These are phyloP conservation scores for Chaetophractus vellerosus DNA, from an alignment of 2,797 vertebrate genomes.

Conservation along the genomic window DNA sequence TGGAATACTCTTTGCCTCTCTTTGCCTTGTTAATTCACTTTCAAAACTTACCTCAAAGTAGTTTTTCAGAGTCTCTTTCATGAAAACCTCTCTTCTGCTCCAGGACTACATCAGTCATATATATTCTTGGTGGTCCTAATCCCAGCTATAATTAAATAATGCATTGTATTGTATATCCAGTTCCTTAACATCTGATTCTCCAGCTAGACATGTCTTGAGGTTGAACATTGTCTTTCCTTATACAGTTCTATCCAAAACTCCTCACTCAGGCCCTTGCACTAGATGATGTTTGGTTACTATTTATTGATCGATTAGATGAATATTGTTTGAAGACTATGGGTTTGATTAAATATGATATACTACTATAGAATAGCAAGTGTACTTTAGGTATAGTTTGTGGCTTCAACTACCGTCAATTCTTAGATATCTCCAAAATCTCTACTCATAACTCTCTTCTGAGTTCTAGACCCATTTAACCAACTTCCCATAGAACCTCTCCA, in stretches of 20 bases:
- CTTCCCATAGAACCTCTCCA: background rate
- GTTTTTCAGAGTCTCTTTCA: slow-evolving; percentile 26
- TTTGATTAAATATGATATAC: slow-evolving; percentile 22
- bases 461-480: background rate
- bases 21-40: slow-evolving; percentile 26
- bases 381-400: background rate
- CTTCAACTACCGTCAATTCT: background rate
- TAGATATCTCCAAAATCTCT: slow-evolving; percentile 33
- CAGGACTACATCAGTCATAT: background rate
- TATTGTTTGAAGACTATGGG: slow-evolving; percentile 24
- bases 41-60: slow-evolving; percentile 42
- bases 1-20: background rate
- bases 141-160: slow-evolving; percentile 1
- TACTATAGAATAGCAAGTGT: background rate
- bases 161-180: background rate
- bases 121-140: background rate
- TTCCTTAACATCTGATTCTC: background rate
- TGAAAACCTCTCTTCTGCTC: background rate
- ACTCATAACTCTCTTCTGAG: background rate
- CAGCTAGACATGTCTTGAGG: background rate
- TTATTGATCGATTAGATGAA: slow-evolving; percentile 13
- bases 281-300: slow-evolving; percentile 30
- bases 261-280: background rate
- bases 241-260: background rate
- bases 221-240: background rate